phyloP scores from a whole-genome alignment of 1,140 invertebrate species.

The Mya arenaria region DNA sequence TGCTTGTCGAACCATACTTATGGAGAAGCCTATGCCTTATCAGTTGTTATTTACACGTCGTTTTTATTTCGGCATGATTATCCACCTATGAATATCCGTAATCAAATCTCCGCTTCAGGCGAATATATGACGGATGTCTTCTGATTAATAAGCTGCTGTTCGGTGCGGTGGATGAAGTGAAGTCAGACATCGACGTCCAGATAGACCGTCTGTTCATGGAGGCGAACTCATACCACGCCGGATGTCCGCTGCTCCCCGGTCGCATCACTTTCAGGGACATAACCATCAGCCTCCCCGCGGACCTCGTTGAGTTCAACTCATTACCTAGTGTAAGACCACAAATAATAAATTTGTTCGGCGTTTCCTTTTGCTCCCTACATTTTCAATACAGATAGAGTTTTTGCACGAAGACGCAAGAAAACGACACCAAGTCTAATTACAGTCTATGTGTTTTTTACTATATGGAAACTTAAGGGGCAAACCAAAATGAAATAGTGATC shows the following conservation, averaged over 20 bases:
- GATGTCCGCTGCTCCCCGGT: constrained; percentile 22
- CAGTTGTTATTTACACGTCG: background rate
- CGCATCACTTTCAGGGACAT: background rate
- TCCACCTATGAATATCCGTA: too few species aligned
- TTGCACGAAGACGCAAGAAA: too few species aligned
- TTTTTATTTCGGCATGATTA: background rate
- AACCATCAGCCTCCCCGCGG: background rate
- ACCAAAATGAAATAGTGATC: too few species aligned
- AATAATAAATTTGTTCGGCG: background rate
- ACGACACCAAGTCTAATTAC: too few species aligned
- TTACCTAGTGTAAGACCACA: constrained; percentile 5
- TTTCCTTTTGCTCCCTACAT: background rate
- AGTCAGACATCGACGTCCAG: constrained; percentile 25
- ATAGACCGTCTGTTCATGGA: constrained; percentile 14
- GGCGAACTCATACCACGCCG: constrained; percentile 15
- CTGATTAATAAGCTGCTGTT: constrained; percentile 20
- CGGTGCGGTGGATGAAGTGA: background rate
- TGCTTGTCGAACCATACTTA: background rate
- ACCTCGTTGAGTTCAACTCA: constrained; percentile 10
- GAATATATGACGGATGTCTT: constrained; percentile 16
- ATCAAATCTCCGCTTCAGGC: constrained; percentile 34
- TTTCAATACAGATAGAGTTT: too few species aligned
- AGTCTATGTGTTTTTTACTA: too few species aligned
- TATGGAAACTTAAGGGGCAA: too few species aligned
- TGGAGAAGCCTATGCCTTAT: background rate